Evolutionary conservation across 2,888 invertebrate genomes (phyloP).

Genomic region (Steinernema scapterisci): DNA sequence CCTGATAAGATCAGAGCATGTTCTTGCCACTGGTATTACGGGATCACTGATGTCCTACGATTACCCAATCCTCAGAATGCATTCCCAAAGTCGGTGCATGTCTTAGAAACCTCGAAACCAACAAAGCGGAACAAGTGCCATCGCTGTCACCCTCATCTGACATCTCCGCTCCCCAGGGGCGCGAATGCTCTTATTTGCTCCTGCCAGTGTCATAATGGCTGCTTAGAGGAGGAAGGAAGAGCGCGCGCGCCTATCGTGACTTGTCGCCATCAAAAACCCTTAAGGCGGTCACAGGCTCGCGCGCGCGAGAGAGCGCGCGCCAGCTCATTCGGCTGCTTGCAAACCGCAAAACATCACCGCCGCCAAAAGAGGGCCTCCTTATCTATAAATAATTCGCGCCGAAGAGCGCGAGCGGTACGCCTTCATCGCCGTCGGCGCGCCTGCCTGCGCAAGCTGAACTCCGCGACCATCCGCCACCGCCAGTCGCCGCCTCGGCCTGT

Average conservation of each 20-base stretch:
- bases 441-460: not conserved
- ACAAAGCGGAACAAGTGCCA: not conserved
- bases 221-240: not conserved
- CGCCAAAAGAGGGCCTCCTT: conserved; percentile 4
- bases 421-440: not conserved
- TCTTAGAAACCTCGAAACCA: no score
- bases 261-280: conserved; percentile 24
- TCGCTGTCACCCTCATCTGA: conserved; percentile 2
- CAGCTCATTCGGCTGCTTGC: not conserved
- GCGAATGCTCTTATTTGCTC: not conserved
- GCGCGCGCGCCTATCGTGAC: conserved; percentile 16
- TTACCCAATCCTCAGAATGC: no score
- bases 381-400: conserved; percentile 26
- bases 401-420: not conserved
- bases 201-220: conserved; percentile 30
- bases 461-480: not conserved
- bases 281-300: not conserved
- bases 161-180: not conserved
- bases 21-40: no score
- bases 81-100: no score
- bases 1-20: no score
- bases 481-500: not conserved
- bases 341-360: conserved; percentile 13
- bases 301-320: not conserved
- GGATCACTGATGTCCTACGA: no score